Evolutionary conservation across 2,797 vertebrate species (phyloP).

Genomic region (Meriones psammophilus): DNA sequence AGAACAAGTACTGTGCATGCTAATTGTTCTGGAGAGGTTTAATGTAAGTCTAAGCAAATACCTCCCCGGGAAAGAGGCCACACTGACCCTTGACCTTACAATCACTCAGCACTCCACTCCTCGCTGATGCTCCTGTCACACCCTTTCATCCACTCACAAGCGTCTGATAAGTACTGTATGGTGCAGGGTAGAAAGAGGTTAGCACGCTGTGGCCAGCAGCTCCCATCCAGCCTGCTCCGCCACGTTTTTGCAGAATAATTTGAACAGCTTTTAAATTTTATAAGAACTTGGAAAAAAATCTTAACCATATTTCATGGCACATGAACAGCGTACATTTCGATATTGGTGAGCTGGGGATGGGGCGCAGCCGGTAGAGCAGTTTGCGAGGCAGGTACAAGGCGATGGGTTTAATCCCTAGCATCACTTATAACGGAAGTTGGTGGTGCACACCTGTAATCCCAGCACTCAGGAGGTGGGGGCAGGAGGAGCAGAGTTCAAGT

Average conservation of each 20-base stretch:
- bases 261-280: background rate
- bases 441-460: background rate
- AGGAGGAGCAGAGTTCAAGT: background rate
- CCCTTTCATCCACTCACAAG: background rate
- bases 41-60: constrained; percentile 79
- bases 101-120: constrained; percentile 5
- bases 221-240: background rate
- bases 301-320: background rate
- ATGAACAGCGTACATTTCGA: background rate
- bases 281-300: background rate
- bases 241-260: background rate
- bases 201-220: background rate
- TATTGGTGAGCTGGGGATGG: background rate
- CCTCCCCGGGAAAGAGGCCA: constrained; percentile 60
- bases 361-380: background rate
- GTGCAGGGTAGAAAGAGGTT: background rate
- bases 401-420: background rate
- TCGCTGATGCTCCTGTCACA: background rate
- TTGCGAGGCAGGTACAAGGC: background rate
- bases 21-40: constrained; percentile 80
- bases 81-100: constrained; percentile 54
- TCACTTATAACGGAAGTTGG: background rate
- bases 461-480: background rate
- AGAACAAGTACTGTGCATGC: constrained; percentile 73
- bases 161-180: background rate